A percentile compares a stretch with the other conserved stretches of the same genome.
Evolutionary conservation across 2,888 invertebrate species (phyloP).

Genomic region (Entomobrya multifasciata): DNA sequence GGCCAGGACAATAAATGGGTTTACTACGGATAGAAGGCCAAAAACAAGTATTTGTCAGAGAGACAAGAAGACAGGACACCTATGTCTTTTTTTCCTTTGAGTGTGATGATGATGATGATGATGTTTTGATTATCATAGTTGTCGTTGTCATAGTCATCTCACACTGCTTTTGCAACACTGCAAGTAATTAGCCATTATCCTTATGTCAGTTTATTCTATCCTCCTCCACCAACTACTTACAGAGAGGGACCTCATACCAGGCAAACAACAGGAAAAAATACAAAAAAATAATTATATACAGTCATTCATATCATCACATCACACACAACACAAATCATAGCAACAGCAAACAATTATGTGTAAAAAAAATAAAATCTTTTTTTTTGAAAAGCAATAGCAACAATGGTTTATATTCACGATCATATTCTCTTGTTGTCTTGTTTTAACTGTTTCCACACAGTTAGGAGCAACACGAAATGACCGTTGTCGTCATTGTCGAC

Average conservation of each 20-base stretch:
- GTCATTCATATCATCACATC: conserved; percentile 1
- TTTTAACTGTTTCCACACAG: neutral
- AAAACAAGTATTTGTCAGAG: too few species aligned
- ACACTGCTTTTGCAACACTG: neutral
- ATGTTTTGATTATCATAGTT: conserved; percentile 8
- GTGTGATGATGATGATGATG: neutral
- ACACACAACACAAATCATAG: neutral
- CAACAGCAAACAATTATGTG: conserved; percentile 31
- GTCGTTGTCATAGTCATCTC: neutral
- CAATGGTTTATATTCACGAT: too few species aligned
- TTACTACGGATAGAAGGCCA: too few species aligned
- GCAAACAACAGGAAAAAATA: neutral
- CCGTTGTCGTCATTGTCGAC: neutral
- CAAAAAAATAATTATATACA: conserved; percentile 11
- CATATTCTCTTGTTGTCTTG: neutral
- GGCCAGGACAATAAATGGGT: too few species aligned
- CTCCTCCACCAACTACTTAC: neutral
- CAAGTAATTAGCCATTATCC: conserved; percentile 37
- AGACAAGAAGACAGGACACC: too few species aligned
- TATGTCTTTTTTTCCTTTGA: too few species aligned
- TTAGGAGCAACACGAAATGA: neutral
- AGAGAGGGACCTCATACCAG: neutral
- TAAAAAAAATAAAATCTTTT: conserved; percentile 2
- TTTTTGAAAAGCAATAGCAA: neutral
- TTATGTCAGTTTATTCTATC: neutral